Base-by-base conservation (phyloP, 1,140 invertebrate genomes). In the Adoxophyes honmai region DNA sequence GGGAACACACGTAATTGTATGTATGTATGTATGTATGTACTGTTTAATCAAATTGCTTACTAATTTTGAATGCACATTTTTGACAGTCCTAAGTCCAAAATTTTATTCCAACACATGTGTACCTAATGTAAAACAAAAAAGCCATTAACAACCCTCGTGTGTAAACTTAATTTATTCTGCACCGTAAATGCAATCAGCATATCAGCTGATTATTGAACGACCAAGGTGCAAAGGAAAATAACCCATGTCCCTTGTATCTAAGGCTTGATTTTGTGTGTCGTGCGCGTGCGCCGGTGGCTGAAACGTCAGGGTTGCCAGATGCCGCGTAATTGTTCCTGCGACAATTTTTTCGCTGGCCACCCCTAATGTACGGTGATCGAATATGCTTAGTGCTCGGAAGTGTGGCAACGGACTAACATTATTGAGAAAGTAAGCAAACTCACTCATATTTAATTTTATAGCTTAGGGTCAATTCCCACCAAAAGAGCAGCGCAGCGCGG, bases 341-440 rank as follows among this genome's bases (percentile, higher is more conserved):
- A 48, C 42, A 48, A 48, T 48, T 48, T 48, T 48, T 48, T 33
- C 11, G 42, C 18, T n/a, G 18, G 42, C n/a, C 42, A 44, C 39
- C 39, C 42, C 42, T 48, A 48, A 48, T 48, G 16, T 10, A 18
- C n/a, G 42, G 16, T 28, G 34, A 28, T 28, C 21, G 16, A 28
- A 13, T 48, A 28, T 48, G 42, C 11, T 44, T 44, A 48, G 21
- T 3, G 14, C 34, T 44, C 6, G 39, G 5, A 10, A 18, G 21
- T 48, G 5, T 48, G 42, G 42, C 21, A 21, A 5, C 4, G 42
- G 16, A 48, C 11, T 48, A n/a, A n/a, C n/a, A n/a, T n/a, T n/a
- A n/a, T n/a, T n/a, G n/a, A n/a, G n/a, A n/a, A n/a, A n/a, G n/a
- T n/a, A n/a, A n/a, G n/a, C n/a, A n/a, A n/a, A n/a, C n/a, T n/a